Evolutionary conservation across 2,113 vertebrate genomes (phyloP), one percentile per base, ranked within the genome.

Genomic region (Seriola aureovittata): DNA sequence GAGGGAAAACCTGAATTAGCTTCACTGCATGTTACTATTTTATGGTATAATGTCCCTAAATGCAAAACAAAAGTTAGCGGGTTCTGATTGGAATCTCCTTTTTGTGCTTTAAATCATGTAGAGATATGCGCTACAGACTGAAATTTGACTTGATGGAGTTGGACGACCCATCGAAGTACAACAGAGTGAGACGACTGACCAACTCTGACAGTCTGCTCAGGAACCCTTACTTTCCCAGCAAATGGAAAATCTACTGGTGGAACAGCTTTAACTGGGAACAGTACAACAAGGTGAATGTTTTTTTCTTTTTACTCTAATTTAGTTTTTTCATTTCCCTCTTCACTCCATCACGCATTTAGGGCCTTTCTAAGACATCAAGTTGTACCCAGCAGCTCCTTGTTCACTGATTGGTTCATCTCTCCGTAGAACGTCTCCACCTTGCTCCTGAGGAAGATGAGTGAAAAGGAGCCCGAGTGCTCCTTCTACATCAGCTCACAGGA

Each of bases 221-320:
- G 23, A 93, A 85, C 71, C 86, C 86, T 13, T 21, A 81, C 64
- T 92, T 93, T 44, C 78, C 90, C 55, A 87, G 55, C 65, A 32
- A 65, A 10, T 87, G 80, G 71, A 79, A 58, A 36, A 19, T 91
- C 52, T 93, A 88, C 85, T 92, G 92, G 92, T 80, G 80, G 83
- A 69, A 88, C 46, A 11, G 17, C 46, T 0, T 0, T 2, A 1
- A 0, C 16, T 94, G 89, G 90, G 25, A 80, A 4, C 76, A 87
- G 50, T 93, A 93, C 71, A 63, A 5, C 19, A 0, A 59, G 84
- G 89, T 92, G 5, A 64, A 12, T 55, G 1, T 32, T 40, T 10
- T 0, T 5, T 13, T 11, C 13, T 42, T 8, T 17, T 59, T 36
- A 19, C 23, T 55, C 10, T 71, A 6, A 1, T 19, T n/a, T 11